Conservation (phyloP, 2,113 vertebrate species). For the Pachypanchax playfairii region DNA sequence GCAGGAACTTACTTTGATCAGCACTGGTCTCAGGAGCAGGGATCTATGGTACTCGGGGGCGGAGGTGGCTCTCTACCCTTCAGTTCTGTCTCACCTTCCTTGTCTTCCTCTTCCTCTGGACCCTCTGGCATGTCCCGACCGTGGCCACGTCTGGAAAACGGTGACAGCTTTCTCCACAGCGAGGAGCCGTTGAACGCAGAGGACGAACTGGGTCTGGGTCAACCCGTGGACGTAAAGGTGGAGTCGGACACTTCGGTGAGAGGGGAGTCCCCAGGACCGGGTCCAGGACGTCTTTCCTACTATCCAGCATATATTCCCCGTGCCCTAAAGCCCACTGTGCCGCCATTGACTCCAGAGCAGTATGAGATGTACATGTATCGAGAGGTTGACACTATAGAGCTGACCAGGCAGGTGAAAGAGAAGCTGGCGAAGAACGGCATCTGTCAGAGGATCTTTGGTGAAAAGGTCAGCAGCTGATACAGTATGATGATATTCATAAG, state of each 20-base stretch:
- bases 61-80: constrained; percentile 78
- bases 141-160: constrained; percentile 83
- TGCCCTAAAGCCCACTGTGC: constrained; percentile 93
- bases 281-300: constrained; percentile 82
- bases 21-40: constrained; percentile 93
- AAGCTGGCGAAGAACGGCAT: constrained; percentile 98
- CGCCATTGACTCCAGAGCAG: constrained; percentile 94
- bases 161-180: constrained; percentile 78
- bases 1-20: constrained; percentile 93
- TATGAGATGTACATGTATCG: constrained; percentile 99
- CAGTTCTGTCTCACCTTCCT: constrained; percentile 89
- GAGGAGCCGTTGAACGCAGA: constrained; percentile 82
- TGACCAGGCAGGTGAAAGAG: constrained; percentile 98
- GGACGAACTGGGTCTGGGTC: constrained; percentile 78
- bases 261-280: constrained; percentile 57
- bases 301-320: constrained; percentile 91
- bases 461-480: constrained; percentile 89
- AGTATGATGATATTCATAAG: too few species aligned
- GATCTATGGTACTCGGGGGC: constrained; percentile 40
- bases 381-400: constrained; percentile 95
- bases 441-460: constrained; percentile 98
- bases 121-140: constrained; percentile 85
- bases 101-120: constrained; percentile 90
- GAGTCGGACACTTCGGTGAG: constrained; percentile 79
- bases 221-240: constrained; percentile 84